Base-by-base conservation (phyloP, 2,797 vertebrate genomes). In the Myotis pilosus region DNA sequence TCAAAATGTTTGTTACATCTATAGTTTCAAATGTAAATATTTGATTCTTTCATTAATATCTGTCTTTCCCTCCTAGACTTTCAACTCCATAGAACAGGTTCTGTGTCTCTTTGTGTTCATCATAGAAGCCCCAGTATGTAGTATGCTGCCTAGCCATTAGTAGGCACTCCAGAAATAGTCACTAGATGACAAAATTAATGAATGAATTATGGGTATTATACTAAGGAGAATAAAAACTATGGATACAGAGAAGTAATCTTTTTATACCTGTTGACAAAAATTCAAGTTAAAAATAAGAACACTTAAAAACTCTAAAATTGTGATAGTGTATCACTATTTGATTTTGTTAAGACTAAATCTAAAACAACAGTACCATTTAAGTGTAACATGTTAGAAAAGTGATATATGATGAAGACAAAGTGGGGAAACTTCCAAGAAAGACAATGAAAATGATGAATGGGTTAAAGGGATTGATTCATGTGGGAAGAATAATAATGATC, bases 281-380 rank as follows among this genome's bases (percentile, higher is more conserved):
- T 75, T 94, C 25, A 76, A 94, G 44, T 81, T 95, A 85, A 87
- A 92, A 69, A 94, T 93, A 68, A 92, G 25, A 84, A 87, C 8
- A 85, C 51, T 91, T 87, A 76, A 28, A 11, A 82, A 25, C 8
- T 83, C 15, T 76, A 47, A 84, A 71, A 57, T 1, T 83, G 0
- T 88, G 41, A 33, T 49, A 62, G 3, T 28, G 20, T 81, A 74
- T 85, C 15, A 64, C 28, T 69, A 88, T 36, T 93, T 69, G 11
- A 87, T 93, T 94, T 78, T 74, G 22, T 20, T 78, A 79, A 92
- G 41, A 72, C 41, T 82, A 11, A 51, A 82, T 68, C 13, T 93
- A 55, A 96, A 84, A 64, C 7, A 83, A 76, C 75, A 55, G 3
- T 81, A 79, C 64, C 28, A 57, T 64, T 62, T 88, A 74, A 15